A percentile compares a stretch with the other conserved stretches of the same genome.
phyloP scores from a whole-genome alignment of 2,888 invertebrate genomes.

The Hyalella azteca region DNA sequence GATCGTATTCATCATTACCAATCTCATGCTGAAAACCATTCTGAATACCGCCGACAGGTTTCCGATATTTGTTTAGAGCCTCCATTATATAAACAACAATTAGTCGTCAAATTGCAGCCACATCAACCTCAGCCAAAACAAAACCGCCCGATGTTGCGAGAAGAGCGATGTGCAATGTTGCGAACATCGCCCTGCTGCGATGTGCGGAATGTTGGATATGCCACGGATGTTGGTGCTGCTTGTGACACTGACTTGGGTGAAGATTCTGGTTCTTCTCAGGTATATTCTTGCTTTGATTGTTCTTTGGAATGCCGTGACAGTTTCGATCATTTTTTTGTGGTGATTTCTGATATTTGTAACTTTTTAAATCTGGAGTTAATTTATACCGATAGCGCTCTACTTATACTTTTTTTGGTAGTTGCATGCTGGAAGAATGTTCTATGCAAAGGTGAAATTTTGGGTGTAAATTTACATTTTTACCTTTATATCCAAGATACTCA shows the following conservation, averaged over 20 bases:
- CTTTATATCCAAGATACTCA: no score
- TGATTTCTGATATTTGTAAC: background rate
- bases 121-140: background rate
- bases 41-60: background rate
- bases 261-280: slow-evolving; percentile 26
- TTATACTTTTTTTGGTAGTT: no score
- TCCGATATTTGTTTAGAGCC: background rate
- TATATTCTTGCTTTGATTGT: background rate
- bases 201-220: background rate
- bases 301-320: background rate
- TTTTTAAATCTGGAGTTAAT: background rate
- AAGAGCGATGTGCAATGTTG: background rate
- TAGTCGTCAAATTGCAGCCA: background rate
- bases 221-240: background rate
- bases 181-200: slow-evolving; percentile 4
- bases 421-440: no score
- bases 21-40: background rate
- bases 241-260: slow-evolving; percentile 9
- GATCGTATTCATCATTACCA: background rate
- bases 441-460: no score
- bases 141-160: background rate
- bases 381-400: no score
- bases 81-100: background rate
- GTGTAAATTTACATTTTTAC: no score
- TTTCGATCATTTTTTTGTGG: background rate